A percentile compares a stretch with the other conserved stretches of the same genome.
phyloP scores from a whole-genome alignment of 2,797 vertebrate species.

The Sebastes steindachneri region DNA sequence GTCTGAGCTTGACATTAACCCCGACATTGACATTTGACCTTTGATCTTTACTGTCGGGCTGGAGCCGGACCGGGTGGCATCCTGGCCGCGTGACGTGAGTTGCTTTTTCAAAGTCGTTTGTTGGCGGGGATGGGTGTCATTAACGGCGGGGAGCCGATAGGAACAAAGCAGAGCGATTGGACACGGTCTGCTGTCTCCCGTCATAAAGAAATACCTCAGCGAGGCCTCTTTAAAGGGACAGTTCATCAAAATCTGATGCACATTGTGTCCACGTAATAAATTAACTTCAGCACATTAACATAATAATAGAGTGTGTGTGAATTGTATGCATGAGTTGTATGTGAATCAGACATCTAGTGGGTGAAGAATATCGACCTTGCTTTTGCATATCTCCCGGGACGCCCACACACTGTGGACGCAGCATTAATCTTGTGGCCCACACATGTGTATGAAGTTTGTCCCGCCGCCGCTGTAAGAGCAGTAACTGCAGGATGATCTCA shows the following conservation, averaged over 20 bases:
- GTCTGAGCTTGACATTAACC: constrained; percentile 43
- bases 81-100: not conserved
- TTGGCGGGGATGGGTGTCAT: not conserved
- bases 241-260: not conserved
- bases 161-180: constrained; percentile 36
- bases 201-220: constrained; percentile 20
- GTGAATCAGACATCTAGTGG: constrained; percentile 45
- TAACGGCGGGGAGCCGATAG: constrained; percentile 42
- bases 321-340: constrained; percentile 33
- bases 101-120: constrained; percentile 30
- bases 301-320: constrained; percentile 6
- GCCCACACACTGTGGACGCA: constrained; percentile 45
- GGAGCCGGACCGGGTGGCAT: not conserved
- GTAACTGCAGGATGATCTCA: constrained; percentile 59
- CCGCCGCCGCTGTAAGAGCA: not conserved
- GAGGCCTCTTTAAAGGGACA: constrained; percentile 4
- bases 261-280: not conserved
- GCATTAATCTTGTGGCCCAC: constrained; percentile 61
- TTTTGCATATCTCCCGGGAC: constrained; percentile 39
- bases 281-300: not conserved
- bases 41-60: constrained; percentile 41
- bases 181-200: constrained; percentile 7
- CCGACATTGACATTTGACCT: constrained; percentile 48
- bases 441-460: constrained; percentile 52
- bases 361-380: constrained; percentile 51